Evolutionary conservation across 2,113 vertebrate species (phyloP).

Genomic region (Charadrius vociferus): DNA sequence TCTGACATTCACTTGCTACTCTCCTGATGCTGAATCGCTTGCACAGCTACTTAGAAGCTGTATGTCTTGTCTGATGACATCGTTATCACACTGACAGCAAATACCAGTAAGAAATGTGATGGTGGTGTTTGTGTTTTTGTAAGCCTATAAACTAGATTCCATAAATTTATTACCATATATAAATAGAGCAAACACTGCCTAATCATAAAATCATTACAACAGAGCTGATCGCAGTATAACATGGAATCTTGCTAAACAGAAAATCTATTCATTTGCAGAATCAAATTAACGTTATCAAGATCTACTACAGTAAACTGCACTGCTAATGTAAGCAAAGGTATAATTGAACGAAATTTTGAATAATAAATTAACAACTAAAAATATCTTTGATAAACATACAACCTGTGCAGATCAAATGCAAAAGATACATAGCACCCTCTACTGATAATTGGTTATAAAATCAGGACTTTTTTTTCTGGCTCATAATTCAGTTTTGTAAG

Average conservation of each 20-base stretch:
- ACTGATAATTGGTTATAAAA: not conserved
- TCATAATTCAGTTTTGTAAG: not conserved
- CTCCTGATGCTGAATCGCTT: not conserved
- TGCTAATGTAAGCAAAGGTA: slow-evolving; percentile 50
- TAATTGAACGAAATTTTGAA: slow-evolving; percentile 45
- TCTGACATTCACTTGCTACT: not conserved
- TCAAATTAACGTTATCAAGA: slow-evolving; percentile 39
- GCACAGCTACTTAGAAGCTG: not conserved
- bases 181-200: slow-evolving; percentile 38
- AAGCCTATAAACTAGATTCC: slow-evolving; percentile 29
- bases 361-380: slow-evolving; percentile 40
- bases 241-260: not conserved
- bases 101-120: not conserved
- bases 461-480: not conserved
- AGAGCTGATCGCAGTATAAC: not conserved
- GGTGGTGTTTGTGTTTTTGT: slow-evolving; percentile 28
- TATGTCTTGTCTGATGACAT: not conserved
- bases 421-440: slow-evolving; percentile 63
- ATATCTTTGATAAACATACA: not conserved
- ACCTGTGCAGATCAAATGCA: not conserved
- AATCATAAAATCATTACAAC: slow-evolving; percentile 31
- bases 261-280: slow-evolving; percentile 37
- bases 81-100: not conserved
- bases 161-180: slow-evolving; percentile 30
- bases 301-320: slow-evolving; percentile 11